phyloP scores from a whole-genome alignment of 1,140 invertebrate genomes.

The Scaptomyza graminum region DNA sequence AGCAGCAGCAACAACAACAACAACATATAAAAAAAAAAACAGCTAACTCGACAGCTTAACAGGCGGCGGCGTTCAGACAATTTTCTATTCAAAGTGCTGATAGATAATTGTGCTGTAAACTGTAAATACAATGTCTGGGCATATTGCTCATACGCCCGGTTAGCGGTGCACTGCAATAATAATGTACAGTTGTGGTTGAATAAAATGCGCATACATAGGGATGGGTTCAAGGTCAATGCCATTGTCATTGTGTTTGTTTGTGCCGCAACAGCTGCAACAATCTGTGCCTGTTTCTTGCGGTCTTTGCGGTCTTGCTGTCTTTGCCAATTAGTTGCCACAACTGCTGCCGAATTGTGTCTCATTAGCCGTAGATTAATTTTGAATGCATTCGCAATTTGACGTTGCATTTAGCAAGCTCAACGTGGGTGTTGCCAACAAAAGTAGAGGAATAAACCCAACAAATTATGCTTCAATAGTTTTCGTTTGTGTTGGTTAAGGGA shows the following conservation, averaged over 20 bases:
- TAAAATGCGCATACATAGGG: conserved; percentile 18
- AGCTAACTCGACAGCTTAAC: conserved; percentile 5
- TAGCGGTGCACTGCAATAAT: neutral
- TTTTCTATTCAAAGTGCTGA: conserved; percentile 48
- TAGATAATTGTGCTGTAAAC: neutral
- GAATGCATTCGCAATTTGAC: conserved; percentile 67
- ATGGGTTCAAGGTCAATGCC: conserved; percentile 62
- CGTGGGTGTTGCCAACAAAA: conserved; percentile 61
- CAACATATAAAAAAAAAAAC: neutral
- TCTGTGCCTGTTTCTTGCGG: neutral
- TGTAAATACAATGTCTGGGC: conserved; percentile 4
- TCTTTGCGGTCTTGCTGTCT: neutral
- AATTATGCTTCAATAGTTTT: neutral
- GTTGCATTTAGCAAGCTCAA: conserved; percentile 52
- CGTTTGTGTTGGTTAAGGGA: conserved; percentile 2
- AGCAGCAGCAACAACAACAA: neutral
- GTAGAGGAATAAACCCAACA: neutral
- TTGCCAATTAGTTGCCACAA: conserved; percentile 62
- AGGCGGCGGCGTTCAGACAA: conserved; percentile 12
- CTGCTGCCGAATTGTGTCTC: conserved; percentile 56
- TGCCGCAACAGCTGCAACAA: conserved; percentile 33
- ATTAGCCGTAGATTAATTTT: conserved; percentile 74
- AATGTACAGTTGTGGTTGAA: conserved; percentile 17
- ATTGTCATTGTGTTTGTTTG: conserved; percentile 45
- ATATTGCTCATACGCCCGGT: conserved; percentile 42